Evolutionary conservation across 2,113 vertebrate genomes (phyloP), one percentile per base, ranked within the genome.

Genomic region (Prochilodus magdalenae): DNA sequence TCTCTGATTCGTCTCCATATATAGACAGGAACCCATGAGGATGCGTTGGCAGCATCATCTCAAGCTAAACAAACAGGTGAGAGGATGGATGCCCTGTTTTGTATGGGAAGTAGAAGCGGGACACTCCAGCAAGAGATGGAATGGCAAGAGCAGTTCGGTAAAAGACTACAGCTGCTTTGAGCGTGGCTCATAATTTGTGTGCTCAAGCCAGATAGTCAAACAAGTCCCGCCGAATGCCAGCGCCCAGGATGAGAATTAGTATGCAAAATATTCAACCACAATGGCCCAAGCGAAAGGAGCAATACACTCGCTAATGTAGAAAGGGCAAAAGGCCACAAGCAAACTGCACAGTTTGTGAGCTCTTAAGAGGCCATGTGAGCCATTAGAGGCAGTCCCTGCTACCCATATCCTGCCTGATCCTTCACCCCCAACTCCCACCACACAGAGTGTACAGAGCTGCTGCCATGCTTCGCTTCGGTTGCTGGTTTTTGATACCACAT

Each of bases 361-460:
- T 90, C 87, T 93, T 92, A 86, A 88, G 87, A 88, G 87, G 85
- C 89, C 84, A 80, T 27, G 90, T 86, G 89, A 89, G 82, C 89
- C 88, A 87, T 90, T 88, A 92, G 89, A 88, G 82, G 86, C 76
- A 73, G 81, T 79, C 85, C 86, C 87, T 66, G 63, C 53, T 26
- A 80, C 59, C 63, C 83, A 70, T 76, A 72, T 55, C 65, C 89
- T 88, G 85, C 73, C 84, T 83, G 77, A 85, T 86, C 86, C 87
- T 77, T 75, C 62, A 75, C 75, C 75, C 77, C 62, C 29, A 82
- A 70, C 84, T 73, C 71, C 80, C 40, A 77, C 75, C 36, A 55
- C 36, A 67, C 47, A 53, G 53, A 72, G 51, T 78, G 83, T 85
- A 80, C 81, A 79, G 85, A 81, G 84, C 55, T 24, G 67, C 40